Base-by-base conservation (phyloP, 2,888 invertebrate genomes). In the Lasioglossum calceatum region DNA sequence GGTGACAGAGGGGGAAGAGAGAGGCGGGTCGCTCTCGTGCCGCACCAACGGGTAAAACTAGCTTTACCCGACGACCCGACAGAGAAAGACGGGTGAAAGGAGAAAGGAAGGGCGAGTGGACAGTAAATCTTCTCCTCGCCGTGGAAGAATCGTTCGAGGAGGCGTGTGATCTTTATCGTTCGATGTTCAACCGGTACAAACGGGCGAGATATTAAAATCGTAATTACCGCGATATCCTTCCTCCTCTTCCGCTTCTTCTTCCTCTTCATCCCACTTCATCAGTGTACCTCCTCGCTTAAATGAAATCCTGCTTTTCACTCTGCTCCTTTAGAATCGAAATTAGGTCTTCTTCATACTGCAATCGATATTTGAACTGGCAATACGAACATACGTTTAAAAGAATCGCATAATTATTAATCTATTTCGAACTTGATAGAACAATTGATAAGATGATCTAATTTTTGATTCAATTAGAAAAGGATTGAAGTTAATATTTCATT, bases 121-220 rank as follows among this genome's bases (percentile, higher is more conserved):
- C n/a, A 23, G 79, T 42, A 27, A 16, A 36, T 61, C 36, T 36
- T 36, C 36, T 19, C 36, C 19, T 16, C 72, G 12, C 16, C 36
- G 54, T 16, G 19, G 19, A 36, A 64, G 44, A 44, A 27, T 79
- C 44, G 27, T 10, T 67, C n/a, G 50, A 36, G 64, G 16, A 36
- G 54, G 36, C 27, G 67, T 50, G 19, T n/a, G 54, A 82, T 77
- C 64, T 82, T 67, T 84, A 77, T 82, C 82, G n/a, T 10, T n/a
- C 47, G 36, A 32, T 54, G 50, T 76, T 54, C 72, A 47, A 32
- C 73, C 27, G 47, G 27, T 27, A 64, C 19, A 79, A 44, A 74
- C 74, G 44, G 76, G 44, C 16, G 10, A 70, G 78, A 87, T 85
- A 87, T 89, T 85, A 87, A 85, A 89, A 82, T 79, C 87, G 82